A percentile compares a stretch with the other conserved stretches of the same genome.
Evolutionary conservation across 2,797 vertebrate genomes (phyloP).

Genomic region (Neoniphon sammara): DNA sequence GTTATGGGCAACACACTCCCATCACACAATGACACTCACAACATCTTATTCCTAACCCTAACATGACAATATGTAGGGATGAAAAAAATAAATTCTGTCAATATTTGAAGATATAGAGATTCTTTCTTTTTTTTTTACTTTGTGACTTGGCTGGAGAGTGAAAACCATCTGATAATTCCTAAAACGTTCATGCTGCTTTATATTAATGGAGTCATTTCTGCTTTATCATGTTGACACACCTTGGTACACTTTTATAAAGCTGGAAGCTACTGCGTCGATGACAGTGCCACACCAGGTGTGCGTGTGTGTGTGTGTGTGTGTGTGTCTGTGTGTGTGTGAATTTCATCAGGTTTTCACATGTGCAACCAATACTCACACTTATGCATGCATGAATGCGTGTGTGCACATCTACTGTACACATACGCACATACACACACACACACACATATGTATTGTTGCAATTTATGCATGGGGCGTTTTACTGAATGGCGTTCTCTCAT

Average conservation of each 20-base stretch:
- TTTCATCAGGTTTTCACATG: constrained; percentile 7
- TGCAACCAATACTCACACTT: too few species aligned
- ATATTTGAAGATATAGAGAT: constrained; percentile 14
- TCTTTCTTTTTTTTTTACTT: constrained; percentile 31
- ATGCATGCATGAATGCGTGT: too few species aligned
- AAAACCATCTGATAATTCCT: constrained; percentile 37
- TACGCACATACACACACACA: constrained; percentile 35
- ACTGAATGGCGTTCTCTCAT: constrained; percentile 1
- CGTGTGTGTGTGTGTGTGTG: constrained; percentile 34
- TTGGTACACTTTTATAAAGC: not conserved
- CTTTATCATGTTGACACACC: constrained; percentile 52
- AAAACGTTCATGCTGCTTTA: constrained; percentile 41
- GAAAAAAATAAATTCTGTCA: constrained; percentile 55
- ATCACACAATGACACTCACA: not conserved
- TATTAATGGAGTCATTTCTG: constrained; percentile 19
- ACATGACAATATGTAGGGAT: constrained; percentile 38
- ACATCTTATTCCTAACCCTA: constrained; percentile 46
- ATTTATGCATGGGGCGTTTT: constrained; percentile 10
- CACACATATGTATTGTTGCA: constrained; percentile 33
- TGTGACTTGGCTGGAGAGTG: constrained; percentile 34
- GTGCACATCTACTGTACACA: not conserved
- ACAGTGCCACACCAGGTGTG: not conserved
- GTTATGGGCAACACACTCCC: constrained; percentile 1
- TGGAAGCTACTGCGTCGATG: not conserved
- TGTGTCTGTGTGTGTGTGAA: not conserved